Conservation (phyloP, 2,113 vertebrate genomes). For the Macquaria ambigua region DNA sequence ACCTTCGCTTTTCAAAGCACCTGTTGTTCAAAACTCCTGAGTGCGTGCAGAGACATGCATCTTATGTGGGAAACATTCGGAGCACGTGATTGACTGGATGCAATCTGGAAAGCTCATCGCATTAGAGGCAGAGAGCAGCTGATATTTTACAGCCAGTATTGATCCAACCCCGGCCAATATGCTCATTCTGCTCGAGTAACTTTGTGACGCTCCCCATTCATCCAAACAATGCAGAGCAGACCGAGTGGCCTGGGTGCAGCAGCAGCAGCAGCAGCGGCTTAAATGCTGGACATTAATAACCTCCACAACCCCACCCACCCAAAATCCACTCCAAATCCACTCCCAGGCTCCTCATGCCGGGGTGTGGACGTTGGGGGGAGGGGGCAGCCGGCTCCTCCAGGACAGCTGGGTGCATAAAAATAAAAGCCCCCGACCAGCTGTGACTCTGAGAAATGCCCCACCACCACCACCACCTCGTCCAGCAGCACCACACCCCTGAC, state of each 20-base stretch:
- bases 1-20: background rate
- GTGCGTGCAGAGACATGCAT: background rate
- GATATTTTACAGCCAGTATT: conserved; percentile 11
- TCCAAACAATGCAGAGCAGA: conserved; percentile 48
- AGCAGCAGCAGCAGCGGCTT: conserved; percentile 11
- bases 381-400: conserved; percentile 24
- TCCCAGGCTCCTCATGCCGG: conserved; percentile 55
- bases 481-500: conserved; percentile 48
- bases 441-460: conserved; percentile 65
- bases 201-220: conserved; percentile 21
- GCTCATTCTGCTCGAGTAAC: background rate
- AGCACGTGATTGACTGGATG: background rate
- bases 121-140: conserved; percentile 21
- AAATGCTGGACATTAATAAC: conserved; percentile 43
- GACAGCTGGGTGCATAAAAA: conserved; percentile 88
- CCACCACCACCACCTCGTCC: conserved; percentile 20
- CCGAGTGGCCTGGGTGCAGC: conserved; percentile 47
- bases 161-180: conserved; percentile 18
- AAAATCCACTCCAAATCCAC: conserved; percentile 55
- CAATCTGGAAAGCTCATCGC: background rate
- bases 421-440: conserved; percentile 82
- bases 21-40: conserved; percentile 12
- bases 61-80: background rate
- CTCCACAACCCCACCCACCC: conserved; percentile 10
- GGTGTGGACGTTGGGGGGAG: conserved; percentile 22